Conservation (phyloP, 2,888 invertebrate genomes). For the Steromphala cineraria region DNA sequence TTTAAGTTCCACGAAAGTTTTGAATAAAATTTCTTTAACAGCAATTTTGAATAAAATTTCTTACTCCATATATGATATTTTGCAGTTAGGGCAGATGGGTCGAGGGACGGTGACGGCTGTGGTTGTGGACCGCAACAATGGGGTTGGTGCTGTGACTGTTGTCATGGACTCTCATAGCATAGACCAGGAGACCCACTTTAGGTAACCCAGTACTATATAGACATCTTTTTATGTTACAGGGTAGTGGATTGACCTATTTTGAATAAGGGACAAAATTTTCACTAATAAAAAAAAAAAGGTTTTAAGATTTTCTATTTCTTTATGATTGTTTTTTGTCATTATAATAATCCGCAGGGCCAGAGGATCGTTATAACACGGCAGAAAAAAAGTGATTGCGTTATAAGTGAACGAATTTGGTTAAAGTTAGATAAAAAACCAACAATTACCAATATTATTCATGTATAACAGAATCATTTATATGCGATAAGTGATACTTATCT, state of each 20-base stretch:
- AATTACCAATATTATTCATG: no score
- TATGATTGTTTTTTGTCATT: no score
- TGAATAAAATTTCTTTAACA: background rate
- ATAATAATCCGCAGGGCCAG: no score
- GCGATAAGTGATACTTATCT: no score
- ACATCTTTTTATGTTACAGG: background rate
- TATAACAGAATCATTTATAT: no score
- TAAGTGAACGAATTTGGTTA: no score
- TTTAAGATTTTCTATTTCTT: no score
- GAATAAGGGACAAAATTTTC: no score
- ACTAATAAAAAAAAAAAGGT: no score
- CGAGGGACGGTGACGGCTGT: conserved; percentile 52
- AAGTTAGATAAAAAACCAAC: no score
- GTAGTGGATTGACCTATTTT: background rate
- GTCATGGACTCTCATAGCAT: conserved; percentile 57
- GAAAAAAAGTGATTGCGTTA: no score
- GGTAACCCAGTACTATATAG: conserved; percentile 24
- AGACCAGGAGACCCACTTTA: conserved; percentile 34
- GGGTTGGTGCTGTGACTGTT: conserved; percentile 57
- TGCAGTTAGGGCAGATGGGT: conserved; percentile 38
- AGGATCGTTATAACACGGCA: no score
- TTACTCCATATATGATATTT: background rate
- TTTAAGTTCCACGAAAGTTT: background rate
- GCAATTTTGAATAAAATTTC: background rate
- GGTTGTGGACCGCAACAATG: conserved; percentile 58